phyloP scores from a whole-genome alignment of 2,113 vertebrate species.

The Atlantisia rogersi region DNA sequence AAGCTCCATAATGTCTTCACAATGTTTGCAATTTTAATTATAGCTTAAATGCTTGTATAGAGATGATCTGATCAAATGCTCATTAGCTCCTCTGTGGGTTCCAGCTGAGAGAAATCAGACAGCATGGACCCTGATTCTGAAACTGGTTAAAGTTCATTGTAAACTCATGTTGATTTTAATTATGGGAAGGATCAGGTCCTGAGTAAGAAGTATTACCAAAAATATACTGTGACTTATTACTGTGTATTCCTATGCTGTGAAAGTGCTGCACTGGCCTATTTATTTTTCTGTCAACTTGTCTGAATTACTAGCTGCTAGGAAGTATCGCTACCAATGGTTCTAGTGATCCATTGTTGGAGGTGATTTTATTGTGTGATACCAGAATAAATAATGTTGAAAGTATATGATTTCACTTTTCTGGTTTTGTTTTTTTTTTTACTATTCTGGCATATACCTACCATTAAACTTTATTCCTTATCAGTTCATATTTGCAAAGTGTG shows the following conservation, averaged over 20 bases:
- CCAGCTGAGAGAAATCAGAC: background rate
- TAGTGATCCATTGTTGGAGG: background rate
- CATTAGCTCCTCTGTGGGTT: background rate
- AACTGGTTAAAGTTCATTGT: background rate
- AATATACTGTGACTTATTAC: background rate
- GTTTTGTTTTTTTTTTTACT: background rate
- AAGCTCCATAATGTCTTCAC: background rate
- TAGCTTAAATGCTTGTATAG: background rate
- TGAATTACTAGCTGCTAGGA: background rate
- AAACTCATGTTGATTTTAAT: conserved; percentile 31
- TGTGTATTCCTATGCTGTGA: background rate
- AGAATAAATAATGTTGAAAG: background rate
- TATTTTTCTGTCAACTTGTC: background rate
- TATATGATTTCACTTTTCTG: background rate
- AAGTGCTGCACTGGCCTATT: background rate
- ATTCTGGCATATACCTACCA: background rate
- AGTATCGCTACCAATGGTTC: background rate
- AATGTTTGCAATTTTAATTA: background rate
- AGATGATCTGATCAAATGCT: background rate
- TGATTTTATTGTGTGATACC: background rate
- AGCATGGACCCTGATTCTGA: background rate
- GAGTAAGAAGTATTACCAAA: background rate
- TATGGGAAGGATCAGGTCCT: background rate
- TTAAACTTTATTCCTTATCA: background rate
- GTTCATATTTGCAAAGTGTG: background rate